Evolutionary conservation across 2,797 vertebrate species (phyloP).

Genomic region (Pangasius mekongensis): DNA sequence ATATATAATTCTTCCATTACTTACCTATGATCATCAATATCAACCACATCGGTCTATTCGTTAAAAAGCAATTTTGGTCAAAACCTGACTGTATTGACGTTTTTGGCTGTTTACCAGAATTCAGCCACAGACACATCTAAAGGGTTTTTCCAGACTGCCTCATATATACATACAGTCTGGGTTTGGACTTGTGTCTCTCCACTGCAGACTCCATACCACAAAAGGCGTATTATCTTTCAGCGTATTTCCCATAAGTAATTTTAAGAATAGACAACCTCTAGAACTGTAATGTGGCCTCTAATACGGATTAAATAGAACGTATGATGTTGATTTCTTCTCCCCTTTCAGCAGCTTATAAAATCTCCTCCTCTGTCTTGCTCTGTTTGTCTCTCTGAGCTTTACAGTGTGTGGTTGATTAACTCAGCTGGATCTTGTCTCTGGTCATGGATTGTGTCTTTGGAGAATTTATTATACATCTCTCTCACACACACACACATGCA

Average conservation of each 20-base stretch:
- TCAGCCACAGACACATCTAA: background rate
- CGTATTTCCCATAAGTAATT: constrained; percentile 2
- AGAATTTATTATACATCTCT: constrained; percentile 3
- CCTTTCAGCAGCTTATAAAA: background rate
- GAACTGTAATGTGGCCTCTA: constrained; percentile 4
- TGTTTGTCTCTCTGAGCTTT: background rate
- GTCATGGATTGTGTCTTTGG: constrained; percentile 14
- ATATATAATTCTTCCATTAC: background rate
- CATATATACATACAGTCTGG: background rate
- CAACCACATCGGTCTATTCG: background rate
- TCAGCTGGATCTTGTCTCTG: constrained; percentile 16
- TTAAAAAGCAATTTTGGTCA: background rate
- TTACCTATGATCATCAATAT: background rate
- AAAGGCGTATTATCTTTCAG: background rate
- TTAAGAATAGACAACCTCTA: constrained; percentile 6
- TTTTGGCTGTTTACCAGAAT: background rate
- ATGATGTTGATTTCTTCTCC: constrained; percentile 28
- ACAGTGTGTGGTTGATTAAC: constrained; percentile 30
- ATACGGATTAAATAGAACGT: constrained; percentile 26
- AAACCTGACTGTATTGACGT: background rate
- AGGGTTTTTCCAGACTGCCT: constrained; percentile 2
- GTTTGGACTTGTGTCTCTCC: background rate
- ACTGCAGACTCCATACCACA: constrained; percentile 3
- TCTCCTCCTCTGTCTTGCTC: background rate
- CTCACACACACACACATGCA: background rate